phyloP scores from a whole-genome alignment of 2,113 vertebrate species.

The Gnathonemus longibarbis region DNA sequence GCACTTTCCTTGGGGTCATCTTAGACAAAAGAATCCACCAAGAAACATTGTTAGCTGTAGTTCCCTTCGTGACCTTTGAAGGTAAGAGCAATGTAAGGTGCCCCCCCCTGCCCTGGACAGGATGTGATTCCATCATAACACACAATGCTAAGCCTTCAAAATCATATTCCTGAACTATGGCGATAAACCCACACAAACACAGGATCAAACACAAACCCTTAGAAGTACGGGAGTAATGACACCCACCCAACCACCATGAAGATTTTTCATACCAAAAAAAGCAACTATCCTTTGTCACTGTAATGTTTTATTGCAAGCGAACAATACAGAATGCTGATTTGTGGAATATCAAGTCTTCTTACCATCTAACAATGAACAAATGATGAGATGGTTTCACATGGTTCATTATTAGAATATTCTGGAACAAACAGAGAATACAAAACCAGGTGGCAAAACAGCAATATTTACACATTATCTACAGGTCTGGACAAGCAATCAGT shows the following conservation, averaged over 20 bases:
- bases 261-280: neutral
- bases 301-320: neutral
- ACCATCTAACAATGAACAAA: neutral
- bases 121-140: neutral
- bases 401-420: constrained; percentile 16
- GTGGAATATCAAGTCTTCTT: neutral
- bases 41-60: neutral
- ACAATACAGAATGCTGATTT: neutral
- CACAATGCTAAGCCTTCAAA: neutral
- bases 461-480: constrained; percentile 64
- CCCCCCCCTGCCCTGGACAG: neutral
- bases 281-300: neutral
- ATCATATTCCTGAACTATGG: neutral
- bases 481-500: constrained; percentile 23
- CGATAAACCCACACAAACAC: neutral
- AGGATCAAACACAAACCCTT: neutral
- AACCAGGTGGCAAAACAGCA: constrained; percentile 35
- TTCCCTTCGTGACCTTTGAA: neutral
- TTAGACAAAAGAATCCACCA: neutral
- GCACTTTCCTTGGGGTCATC: neutral
- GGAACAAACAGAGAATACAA: constrained; percentile 40
- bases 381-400: neutral
- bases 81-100: neutral
- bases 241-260: neutral
- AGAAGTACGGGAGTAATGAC: neutral